Evolutionary conservation across 2,113 vertebrate genomes (phyloP), one percentile per base, ranked within the genome.

Genomic region (Larimichthys crocea): DNA sequence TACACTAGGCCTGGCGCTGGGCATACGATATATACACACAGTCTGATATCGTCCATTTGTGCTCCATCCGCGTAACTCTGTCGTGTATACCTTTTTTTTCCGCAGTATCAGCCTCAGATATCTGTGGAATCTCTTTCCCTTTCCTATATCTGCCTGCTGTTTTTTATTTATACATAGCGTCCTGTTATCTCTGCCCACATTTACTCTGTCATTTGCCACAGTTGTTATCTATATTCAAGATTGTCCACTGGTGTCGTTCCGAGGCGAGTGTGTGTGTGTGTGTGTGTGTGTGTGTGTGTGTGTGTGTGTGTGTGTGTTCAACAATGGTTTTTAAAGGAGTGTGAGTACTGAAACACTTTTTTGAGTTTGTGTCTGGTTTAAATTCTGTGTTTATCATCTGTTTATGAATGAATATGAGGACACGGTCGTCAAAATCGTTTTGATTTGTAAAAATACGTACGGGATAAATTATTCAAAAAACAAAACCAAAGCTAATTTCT

Each of bases 151-250:
- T 85, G 65, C 20, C 82, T 67, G 52, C 67, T 79, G 79, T 76
- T 64, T 84, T 74, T 80, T 76, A 91, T 92, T 93, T 89, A n/a
- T n/a, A 86, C 85, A 70, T 29, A 80, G 66, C 61, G 64, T 79
- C 66, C 29, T 70, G 24, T 79, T 92, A 89, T 91, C 79, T 81
- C 68, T 71, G 24, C 82, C 53, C 71, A 80, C 63, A 80, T 91
- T 79, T 75, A 57, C 82, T 83, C 44, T 77, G 35, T 74, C 66
- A 74, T 77, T 79, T 86, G 55, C 50, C 72, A 77, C 62, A 75
- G 61, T 89, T 79, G 44, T 80, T 88, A 86, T 88, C 86, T 86
- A 26, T 53, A 74, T 72, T 73, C 17, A 17, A 71, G 67, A 82
- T 77, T 77, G 60, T 80, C 78, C 56, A 20, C 55, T 61, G n/a